Percentiles rank a stretch among this genome's conserved stretches.
Conservation (phyloP, 92 coral and sea anemone species). For the Epizoanthus scotinus region DNA sequence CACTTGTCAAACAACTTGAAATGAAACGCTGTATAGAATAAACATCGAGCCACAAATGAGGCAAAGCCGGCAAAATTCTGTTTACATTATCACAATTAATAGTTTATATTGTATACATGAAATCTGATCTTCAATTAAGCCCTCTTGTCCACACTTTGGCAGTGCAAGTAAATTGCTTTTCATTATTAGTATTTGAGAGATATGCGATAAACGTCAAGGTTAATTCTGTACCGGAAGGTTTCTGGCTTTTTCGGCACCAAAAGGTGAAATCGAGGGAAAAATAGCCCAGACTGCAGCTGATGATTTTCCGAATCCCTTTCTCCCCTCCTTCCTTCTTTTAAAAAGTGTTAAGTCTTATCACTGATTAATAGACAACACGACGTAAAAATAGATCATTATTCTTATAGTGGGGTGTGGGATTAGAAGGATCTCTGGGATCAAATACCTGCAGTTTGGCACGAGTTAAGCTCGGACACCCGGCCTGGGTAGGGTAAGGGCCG, state of each 20-base stretch:
- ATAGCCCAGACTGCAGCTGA: neutral
- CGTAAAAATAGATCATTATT: too few species aligned
- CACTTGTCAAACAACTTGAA: slow-evolving; percentile 26
- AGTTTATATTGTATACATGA: slow-evolving; percentile 22
- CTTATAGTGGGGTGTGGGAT: too few species aligned
- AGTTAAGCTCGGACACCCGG: too few species aligned
- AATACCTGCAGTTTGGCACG: too few species aligned
- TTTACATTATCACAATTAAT: slow-evolving; percentile 1
- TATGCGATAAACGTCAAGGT: neutral
- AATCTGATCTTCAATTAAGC: slow-evolving; percentile 23
- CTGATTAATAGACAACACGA: too few species aligned
- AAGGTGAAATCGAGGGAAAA: neutral
- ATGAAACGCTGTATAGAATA: slow-evolving; percentile 13
- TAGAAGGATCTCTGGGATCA: too few species aligned
- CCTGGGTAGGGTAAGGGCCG: too few species aligned
- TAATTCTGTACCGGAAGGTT: neutral
- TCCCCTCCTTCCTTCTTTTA: neutral
- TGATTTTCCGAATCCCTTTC: too few species aligned
- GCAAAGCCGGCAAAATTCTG: slow-evolving; percentile 17
- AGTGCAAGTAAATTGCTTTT: slow-evolving; percentile 28
- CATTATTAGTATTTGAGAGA: neutral
- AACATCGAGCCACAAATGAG: slow-evolving; percentile 16
- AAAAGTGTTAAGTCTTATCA: too few species aligned
- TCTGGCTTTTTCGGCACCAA: neutral
- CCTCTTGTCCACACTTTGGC: slow-evolving; percentile 12